Evolutionary conservation across 1,140 invertebrate genomes (phyloP).

Genomic region (Babylonia areolata): DNA sequence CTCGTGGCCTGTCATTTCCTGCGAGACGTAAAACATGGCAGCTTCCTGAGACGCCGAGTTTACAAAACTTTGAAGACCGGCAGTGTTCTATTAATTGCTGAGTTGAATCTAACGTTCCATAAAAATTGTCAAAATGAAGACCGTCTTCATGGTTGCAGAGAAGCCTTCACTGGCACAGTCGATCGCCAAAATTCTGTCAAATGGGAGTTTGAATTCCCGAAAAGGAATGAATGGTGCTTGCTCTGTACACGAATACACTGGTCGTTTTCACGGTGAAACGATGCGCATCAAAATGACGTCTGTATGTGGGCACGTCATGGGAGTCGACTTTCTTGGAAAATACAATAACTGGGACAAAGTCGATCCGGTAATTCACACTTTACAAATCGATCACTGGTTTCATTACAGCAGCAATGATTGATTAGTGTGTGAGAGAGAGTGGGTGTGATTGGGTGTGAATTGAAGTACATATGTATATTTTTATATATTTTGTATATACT

Average conservation of each 20-base stretch:
- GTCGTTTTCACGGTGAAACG: slow-evolving; percentile 79
- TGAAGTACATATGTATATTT: no score
- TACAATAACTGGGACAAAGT: slow-evolving; percentile 99
- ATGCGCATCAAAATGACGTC: slow-evolving; percentile 97
- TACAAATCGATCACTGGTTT: background rate
- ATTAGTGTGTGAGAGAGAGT: no score
- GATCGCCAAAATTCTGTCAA: slow-evolving; percentile 95
- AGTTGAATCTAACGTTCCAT: background rate
- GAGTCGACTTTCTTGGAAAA: slow-evolving; percentile 94
- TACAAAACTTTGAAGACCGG: slow-evolving; percentile 3
- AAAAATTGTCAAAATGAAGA: slow-evolving; percentile 80
- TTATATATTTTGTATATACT: no score
- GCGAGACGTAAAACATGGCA: slow-evolving; percentile 30
- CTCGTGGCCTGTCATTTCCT: background rate
- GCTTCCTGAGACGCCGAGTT: slow-evolving; percentile 20
- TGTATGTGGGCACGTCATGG: slow-evolving; percentile 99
- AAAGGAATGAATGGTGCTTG: slow-evolving; percentile 96
- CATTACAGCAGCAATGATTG: no score
- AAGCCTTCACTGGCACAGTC: slow-evolving; percentile 98
- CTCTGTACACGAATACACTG: slow-evolving; percentile 94
- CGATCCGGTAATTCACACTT: slow-evolving; percentile 86
- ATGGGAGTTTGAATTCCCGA: slow-evolving; percentile 86
- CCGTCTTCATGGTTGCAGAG: slow-evolving; percentile 98
- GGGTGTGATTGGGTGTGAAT: no score
- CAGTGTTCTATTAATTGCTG: background rate